Evolutionary conservation across 2,888 invertebrate genomes (phyloP), one percentile per base, ranked within the genome.

Genomic region (Machimus atricapillus): DNA sequence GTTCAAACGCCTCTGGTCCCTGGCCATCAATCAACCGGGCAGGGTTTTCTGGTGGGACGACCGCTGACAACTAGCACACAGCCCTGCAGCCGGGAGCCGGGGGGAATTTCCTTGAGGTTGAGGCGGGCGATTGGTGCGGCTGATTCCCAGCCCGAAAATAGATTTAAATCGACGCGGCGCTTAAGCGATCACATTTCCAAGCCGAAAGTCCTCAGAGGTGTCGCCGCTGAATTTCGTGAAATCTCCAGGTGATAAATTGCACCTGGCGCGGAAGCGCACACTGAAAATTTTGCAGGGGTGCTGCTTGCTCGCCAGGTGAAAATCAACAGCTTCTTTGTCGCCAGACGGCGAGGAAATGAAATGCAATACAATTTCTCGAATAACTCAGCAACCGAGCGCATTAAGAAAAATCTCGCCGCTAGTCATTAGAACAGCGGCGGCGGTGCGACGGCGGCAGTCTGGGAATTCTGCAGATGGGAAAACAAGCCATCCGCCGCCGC

Each of bases 321-420:
- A 16, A 46, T 79, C 31, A 40, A 52, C 79, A 79, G 79, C 46
- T 46, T 52, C 31, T 2, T 46, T 31, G 27, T 16, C 6, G 46
- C 14, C 79, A 16, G 23, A 14, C 23, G 16, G 9, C 52, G 79
- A 46, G 79, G 52, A 79, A 79, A 31, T 79, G 79, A 79, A 79
- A 79, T 79, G 46, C 52, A 52, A 79, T 79, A 79, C 52, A 79
- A 79, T 79, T 79, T 79, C 79, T 79, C 31, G 52, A 79, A 56
- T 52, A 52, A 52, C 52, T 79, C n/a, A 27, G 52, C 79, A 79
- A n/a, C 79, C 27, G 79, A 6, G n/a, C 27, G 52, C 52, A 46
- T 79, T 79, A 46, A 79, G 34, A 79, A 79, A 56, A 79, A 79
- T 52, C 40, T 5, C 52, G 34, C 0, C 19, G 66, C 12, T 52